Base-by-base conservation (phyloP, 2,888 invertebrate species). In the Lepas anatifera region DNA sequence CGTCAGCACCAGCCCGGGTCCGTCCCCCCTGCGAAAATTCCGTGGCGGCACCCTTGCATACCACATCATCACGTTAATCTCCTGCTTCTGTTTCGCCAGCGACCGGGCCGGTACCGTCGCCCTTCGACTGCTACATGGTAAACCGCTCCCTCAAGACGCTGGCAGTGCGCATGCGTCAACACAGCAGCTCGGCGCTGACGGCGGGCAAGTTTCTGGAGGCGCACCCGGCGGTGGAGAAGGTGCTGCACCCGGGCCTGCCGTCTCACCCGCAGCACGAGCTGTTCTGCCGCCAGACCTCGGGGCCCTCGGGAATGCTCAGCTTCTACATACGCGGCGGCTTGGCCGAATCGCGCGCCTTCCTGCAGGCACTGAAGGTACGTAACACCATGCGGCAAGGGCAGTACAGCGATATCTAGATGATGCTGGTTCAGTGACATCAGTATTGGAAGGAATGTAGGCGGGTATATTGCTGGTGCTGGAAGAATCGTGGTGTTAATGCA, bases 101-200 rank as follows among this genome's bases (percentile, higher is more conserved):
- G 7, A 85, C 90, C 84, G 99, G 99, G 69, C 87, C 91, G 58
- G 89, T 98, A 22, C 97, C 99, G 2, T 92, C 97, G 0, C 95
- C 99, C 0, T 95, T 96, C 78, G 99, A 99, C 80, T 97, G 98
- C 79, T 92, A 88, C 78, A 84, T 95, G 78, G 95, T 96, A 0
- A 94, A 92, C 78, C 86, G 95, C 73, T 93, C 97, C 77, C 81
- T 98, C 72, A 98, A 97, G 82, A 99, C 98, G 0, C 83, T 99
- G 37, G 88, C 91, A 8, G 76, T 98, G 37, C 84, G 98, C 70
- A 97, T 99, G 97, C 86, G 89, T 74, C 87, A 89, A 74, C 95
- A 97, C 79, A 89, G 87, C 81, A 85, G 85, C 72, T 95, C 89
- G 74, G 87, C 89, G 0, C 76, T 92, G 70, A 82, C 83, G 2